Conservation (phyloP, 2,888 invertebrate genomes). For the Atherix ibis region DNA sequence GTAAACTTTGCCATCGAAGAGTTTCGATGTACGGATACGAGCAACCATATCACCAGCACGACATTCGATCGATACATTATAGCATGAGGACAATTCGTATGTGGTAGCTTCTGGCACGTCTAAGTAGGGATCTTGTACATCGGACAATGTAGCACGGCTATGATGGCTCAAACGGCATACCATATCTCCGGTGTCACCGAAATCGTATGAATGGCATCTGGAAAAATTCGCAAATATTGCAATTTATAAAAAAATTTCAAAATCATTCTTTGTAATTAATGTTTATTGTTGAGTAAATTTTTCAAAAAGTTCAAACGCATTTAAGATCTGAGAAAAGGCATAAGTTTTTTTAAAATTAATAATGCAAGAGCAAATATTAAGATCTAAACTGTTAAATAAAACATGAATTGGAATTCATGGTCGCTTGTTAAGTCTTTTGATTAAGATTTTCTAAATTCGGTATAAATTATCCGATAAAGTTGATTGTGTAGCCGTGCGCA, state of each 20-base stretch:
- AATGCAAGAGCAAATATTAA: too few relatives aligned
- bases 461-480: too few relatives aligned
- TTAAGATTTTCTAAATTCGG: too few relatives aligned
- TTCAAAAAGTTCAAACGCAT: background rate
- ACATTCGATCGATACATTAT: conserved; percentile 88
- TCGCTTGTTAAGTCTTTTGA: too few relatives aligned
- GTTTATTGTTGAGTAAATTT: too few relatives aligned
- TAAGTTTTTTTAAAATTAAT: too few relatives aligned
- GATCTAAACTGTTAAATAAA: too few relatives aligned
- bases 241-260: conserved; percentile 9
- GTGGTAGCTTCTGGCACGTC: conserved; percentile 84
- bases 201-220: conserved; percentile 88
- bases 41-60: conserved; percentile 87
- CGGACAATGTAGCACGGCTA: conserved; percentile 71
- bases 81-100: conserved; percentile 83
- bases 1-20: conserved; percentile 89
- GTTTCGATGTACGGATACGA: conserved; percentile 75
- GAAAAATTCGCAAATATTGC: too few relatives aligned
- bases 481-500: too few relatives aligned
- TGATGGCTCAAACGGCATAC: conserved; percentile 88
- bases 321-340: too few relatives aligned
- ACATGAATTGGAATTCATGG: too few relatives aligned
- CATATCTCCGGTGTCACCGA: conserved; percentile 83
- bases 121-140: conserved; percentile 79
- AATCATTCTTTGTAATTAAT: background rate